Base-by-base conservation (phyloP, 2,113 vertebrate genomes). In the Tenrec ecaudatus region DNA sequence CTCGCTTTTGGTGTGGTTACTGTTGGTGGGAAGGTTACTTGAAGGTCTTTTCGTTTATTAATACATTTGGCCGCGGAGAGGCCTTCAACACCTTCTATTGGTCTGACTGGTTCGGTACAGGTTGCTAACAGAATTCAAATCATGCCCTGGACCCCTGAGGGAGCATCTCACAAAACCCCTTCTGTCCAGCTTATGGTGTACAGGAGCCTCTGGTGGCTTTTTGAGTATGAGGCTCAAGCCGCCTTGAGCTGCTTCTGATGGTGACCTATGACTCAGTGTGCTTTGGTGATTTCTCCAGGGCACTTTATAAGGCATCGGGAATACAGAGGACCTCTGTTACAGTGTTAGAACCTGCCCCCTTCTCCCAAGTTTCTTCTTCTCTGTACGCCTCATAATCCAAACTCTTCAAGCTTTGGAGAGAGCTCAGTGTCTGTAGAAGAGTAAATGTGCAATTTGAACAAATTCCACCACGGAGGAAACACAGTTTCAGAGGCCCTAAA, bases 1-100 rank as follows among this genome's bases (percentile, higher is more conserved):
- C 75, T 91, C 0, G 19, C 88, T 89, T 96, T 96, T 97, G 96
- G 96, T 97, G 95, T 96, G 97, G 96, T 96, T 97, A 82, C 19
- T 25, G 19, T 83, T 96, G 92, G 95, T 94, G 90, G 93, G 89
- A 95, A 97, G 95, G 88, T 92, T 95, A 80, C 78, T 92, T 90
- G 23, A 2, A 38, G 85, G 40, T 93, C 57, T 95, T 60, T 94
- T 90, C 43, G 12, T 93, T 33, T 95, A 62, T 69, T 86, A 90
- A 75, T 66, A 29, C n/a, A 29, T 82, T 89, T 91, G 83, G 47
- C 78, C 68, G 79, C 77, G 90, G 75, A 36, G 19, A 92, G 94
- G 68, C 86, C 58, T 85, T 73, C n/a, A 60, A 77, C 60, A 76
- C 77, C 75, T 93, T 88, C 83, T 82, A 25, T 82, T 82, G 73